Conservation (phyloP, 2,888 invertebrate species). For the Petrophora chlorosata region DNA sequence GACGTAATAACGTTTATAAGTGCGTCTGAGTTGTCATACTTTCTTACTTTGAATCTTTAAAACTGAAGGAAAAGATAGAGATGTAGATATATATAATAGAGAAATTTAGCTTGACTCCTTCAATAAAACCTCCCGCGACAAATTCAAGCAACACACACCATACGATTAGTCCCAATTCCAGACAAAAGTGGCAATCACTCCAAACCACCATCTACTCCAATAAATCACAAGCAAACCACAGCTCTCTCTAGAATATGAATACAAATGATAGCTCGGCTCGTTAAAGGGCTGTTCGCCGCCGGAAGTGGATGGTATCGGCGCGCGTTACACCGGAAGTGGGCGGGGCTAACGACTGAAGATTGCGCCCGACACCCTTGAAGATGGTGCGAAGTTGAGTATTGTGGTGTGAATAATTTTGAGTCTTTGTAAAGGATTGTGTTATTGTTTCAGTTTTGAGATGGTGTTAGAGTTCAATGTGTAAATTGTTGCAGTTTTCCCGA, state of each 20-base stretch:
- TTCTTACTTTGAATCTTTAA: too few species aligned
- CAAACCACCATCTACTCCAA: neutral
- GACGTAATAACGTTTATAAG: too few species aligned
- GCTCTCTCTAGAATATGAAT: conserved; percentile 48
- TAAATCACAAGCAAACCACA: conserved; percentile 34
- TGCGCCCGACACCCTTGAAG: conserved; percentile 38
- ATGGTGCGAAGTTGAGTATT: conserved; percentile 6
- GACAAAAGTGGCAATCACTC: conserved; percentile 21
- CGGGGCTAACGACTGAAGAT: conserved; percentile 61
- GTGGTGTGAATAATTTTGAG: conserved; percentile 9
- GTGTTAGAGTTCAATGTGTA: neutral
- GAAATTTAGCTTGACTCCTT: neutral
- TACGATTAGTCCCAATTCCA: conserved; percentile 5
- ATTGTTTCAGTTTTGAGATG: neutral
- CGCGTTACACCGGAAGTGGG: conserved; percentile 52
- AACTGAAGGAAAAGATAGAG: too few species aligned
- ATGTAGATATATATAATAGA: too few species aligned
- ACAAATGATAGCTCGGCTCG: conserved; percentile 57
- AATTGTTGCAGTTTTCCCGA: too few species aligned
- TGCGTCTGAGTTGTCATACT: too few species aligned
- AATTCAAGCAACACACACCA: conserved; percentile 1
- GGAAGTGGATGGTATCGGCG: conserved; percentile 55
- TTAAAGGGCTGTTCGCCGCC: conserved; percentile 54
- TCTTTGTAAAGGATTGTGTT: too few species aligned
- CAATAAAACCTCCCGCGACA: neutral